Conservation (phyloP, 2,113 vertebrate species). For the Corythornis cristatus region DNA sequence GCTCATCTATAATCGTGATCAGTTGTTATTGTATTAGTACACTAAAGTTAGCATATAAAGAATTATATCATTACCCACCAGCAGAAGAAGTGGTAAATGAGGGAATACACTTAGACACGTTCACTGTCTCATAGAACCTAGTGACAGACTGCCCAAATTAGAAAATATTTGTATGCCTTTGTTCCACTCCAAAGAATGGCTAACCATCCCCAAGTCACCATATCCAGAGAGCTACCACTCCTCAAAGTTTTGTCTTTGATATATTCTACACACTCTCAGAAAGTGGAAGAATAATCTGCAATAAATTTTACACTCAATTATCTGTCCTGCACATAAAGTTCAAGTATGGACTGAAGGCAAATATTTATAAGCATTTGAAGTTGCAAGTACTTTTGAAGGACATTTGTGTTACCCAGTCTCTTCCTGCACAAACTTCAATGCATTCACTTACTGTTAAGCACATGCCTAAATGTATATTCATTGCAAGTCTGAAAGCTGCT, state of each 20-base stretch:
- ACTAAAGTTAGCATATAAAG: neutral
- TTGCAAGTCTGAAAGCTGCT: neutral
- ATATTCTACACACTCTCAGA: neutral
- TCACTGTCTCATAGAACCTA: neutral
- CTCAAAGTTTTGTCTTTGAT: neutral
- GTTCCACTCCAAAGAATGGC: neutral
- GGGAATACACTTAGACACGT: neutral
- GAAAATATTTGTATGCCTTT: neutral
- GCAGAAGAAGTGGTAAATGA: neutral
- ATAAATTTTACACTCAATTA: neutral
- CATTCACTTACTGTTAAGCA: neutral
- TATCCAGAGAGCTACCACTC: neutral
- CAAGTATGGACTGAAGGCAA: neutral
- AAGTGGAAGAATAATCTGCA: neutral
- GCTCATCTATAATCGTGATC: neutral
- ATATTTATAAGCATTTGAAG: neutral
- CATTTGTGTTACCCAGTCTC: neutral
- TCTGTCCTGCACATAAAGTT: neutral
- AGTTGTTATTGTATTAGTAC: neutral
- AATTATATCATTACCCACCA: neutral
- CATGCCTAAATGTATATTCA: neutral
- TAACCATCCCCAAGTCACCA: neutral
- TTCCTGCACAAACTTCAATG: neutral
- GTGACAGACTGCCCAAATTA: neutral
- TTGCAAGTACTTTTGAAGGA: neutral